phyloP scores from a whole-genome alignment of 2,888 invertebrate species.

The Idaea aversata region DNA sequence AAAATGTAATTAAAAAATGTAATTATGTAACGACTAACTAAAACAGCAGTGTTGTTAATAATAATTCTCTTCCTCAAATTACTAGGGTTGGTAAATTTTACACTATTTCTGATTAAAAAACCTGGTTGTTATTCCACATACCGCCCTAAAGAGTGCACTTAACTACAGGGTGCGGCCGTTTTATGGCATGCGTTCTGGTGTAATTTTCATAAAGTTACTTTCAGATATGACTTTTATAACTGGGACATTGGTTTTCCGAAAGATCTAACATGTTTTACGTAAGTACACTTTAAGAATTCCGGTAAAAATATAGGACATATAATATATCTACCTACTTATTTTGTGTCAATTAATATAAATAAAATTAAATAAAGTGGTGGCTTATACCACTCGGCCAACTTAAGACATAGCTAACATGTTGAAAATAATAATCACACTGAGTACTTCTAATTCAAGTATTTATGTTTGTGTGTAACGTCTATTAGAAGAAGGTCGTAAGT shows the following conservation, averaged over 20 bases:
- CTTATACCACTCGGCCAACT: too few relatives aligned
- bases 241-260: neutral
- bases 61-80: neutral
- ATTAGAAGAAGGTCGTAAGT: too few relatives aligned
- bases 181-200: constrained; percentile 3
- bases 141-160: constrained; percentile 11
- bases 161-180: neutral
- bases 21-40: neutral
- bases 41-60: neutral
- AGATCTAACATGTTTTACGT: neutral
- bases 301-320: too few relatives aligned
- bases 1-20: neutral
- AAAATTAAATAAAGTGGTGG: too few relatives aligned
- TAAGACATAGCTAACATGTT: too few relatives aligned
- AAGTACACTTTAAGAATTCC: too few relatives aligned
- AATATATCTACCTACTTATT: too few relatives aligned
- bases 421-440: too few relatives aligned
- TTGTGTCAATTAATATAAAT: too few relatives aligned
- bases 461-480: too few relatives aligned
- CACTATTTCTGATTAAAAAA: constrained; percentile 19
- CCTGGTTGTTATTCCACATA: constrained; percentile 13
- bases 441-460: too few relatives aligned
- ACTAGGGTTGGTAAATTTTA: constrained; percentile 3
- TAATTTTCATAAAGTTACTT: constrained; percentile 5
- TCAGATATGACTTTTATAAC: neutral